Evolutionary conservation across 2,797 vertebrate species (phyloP).

Genomic region (Cuniculus paca): DNA sequence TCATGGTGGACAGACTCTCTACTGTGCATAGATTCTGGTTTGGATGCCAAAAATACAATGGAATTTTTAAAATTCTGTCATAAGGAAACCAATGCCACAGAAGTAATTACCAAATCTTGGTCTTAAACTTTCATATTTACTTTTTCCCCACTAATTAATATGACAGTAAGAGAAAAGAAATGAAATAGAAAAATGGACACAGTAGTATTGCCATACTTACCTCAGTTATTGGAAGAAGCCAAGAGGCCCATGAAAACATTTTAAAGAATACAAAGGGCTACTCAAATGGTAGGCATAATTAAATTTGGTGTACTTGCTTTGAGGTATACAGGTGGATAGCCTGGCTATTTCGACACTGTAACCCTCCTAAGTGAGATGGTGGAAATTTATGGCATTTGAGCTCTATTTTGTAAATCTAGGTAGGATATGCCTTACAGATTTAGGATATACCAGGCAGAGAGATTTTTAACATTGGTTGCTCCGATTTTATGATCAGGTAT

Average conservation of each 20-base stretch:
- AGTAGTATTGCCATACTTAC: neutral
- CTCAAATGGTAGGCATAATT: slow-evolving; percentile 22
- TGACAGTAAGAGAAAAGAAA: neutral
- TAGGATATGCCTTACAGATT: neutral
- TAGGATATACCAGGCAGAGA: neutral
- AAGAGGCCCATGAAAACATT: neutral
- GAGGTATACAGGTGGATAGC: neutral
- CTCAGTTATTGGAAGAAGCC: slow-evolving; percentile 5
- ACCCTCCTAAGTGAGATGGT: neutral
- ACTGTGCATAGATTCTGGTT: neutral
- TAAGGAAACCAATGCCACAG: neutral
- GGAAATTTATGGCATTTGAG: neutral
- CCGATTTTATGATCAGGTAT: neutral
- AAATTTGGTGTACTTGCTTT: slow-evolving; percentile 36
- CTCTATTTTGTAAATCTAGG: neutral
- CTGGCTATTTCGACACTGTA: neutral
- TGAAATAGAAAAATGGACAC: neutral
- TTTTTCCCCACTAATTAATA: slow-evolving; percentile 47
- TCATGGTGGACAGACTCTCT: neutral
- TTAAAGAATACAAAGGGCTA: slow-evolving; percentile 6
- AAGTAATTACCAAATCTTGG: slow-evolving; percentile 33
- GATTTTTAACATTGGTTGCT: slow-evolving; percentile 38
- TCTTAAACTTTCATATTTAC: neutral
- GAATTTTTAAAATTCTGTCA: slow-evolving; percentile 12
- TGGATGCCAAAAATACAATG: slow-evolving; percentile 21